phyloP scores from a whole-genome alignment of 2,888 invertebrate species.

The Hipparchia sbordonii region DNA sequence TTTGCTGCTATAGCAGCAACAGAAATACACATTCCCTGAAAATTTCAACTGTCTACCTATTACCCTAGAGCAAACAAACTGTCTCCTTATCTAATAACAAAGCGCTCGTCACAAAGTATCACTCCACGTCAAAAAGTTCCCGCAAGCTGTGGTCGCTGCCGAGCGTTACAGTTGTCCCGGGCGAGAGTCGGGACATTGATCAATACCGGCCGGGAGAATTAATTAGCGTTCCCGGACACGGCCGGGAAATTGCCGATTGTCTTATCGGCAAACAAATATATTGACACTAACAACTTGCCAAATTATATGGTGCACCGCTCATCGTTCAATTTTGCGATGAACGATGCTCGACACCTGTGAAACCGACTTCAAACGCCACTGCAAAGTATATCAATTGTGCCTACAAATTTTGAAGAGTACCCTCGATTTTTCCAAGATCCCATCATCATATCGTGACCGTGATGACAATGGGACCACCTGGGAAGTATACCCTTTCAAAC shows the following conservation, averaged over 20 bases:
- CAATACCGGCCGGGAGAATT: conserved; percentile 32
- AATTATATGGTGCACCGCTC: no score
- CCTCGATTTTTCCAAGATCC: no score
- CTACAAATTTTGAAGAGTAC: no score
- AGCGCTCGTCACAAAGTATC: conserved; percentile 2
- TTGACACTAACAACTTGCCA: not conserved
- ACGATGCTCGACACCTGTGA: no score
- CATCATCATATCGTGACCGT: no score
- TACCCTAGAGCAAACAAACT: not conserved
- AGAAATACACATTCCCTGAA: no score
- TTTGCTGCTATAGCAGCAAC: no score
- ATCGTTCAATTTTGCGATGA: no score
- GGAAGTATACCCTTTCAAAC: no score
- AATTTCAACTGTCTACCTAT: not conserved
- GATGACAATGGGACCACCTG: no score
- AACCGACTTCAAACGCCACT: no score
- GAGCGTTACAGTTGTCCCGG: conserved; percentile 24
- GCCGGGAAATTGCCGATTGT: not conserved
- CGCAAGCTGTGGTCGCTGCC: conserved; percentile 7
- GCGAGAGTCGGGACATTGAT: conserved; percentile 24
- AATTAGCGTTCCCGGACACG: conserved; percentile 25
- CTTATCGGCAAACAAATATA: not conserved
- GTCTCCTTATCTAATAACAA: not conserved
- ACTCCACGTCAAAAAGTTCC: not conserved
- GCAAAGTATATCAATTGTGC: no score